These are phyloP conservation scores for Heliothis peltigera DNA, from an alignment of 2,888 invertebrate species.

Conservation along the genomic window DNA sequence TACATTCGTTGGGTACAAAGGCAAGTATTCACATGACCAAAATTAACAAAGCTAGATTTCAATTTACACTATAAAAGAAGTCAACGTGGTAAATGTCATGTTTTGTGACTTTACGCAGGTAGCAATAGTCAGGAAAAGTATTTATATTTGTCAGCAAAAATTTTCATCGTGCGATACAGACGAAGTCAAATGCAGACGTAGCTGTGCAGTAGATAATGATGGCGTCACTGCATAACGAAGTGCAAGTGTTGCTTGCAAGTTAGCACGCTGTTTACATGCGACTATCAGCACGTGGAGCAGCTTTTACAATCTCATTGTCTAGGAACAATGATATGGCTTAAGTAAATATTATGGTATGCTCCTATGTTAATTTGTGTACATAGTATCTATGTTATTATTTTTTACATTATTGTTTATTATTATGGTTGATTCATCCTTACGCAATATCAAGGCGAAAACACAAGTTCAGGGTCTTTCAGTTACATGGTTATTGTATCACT, in stretches of 20 bases:
- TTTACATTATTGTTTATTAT: conserved; percentile 8
- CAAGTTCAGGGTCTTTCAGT: neutral
- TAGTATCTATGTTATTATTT: conserved; percentile 37
- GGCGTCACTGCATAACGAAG: conserved; percentile 10
- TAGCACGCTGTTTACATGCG: conserved; percentile 40
- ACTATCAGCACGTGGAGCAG: conserved; percentile 48
- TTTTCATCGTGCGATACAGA: neutral
- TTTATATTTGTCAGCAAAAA: neutral
- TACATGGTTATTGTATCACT: neutral
- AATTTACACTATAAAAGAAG: neutral
- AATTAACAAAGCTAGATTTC: neutral
- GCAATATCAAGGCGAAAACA: neutral
- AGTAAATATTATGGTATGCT: conserved; percentile 31
- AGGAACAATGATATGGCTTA: conserved; percentile 48
- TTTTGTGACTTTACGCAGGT: neutral
- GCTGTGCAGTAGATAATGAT: neutral
- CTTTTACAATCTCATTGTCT: conserved; percentile 52
- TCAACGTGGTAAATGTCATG: neutral
- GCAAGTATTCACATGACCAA: neutral
- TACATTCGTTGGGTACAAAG: neutral
- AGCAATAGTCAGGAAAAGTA: neutral
- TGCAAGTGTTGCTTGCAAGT: conserved; percentile 28
- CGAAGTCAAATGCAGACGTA: neutral
- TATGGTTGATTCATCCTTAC: conserved; percentile 6
- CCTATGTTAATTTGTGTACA: conserved; percentile 30